phyloP scores from a whole-genome alignment of 2,797 vertebrate species.

The Myripristis jacobus region DNA sequence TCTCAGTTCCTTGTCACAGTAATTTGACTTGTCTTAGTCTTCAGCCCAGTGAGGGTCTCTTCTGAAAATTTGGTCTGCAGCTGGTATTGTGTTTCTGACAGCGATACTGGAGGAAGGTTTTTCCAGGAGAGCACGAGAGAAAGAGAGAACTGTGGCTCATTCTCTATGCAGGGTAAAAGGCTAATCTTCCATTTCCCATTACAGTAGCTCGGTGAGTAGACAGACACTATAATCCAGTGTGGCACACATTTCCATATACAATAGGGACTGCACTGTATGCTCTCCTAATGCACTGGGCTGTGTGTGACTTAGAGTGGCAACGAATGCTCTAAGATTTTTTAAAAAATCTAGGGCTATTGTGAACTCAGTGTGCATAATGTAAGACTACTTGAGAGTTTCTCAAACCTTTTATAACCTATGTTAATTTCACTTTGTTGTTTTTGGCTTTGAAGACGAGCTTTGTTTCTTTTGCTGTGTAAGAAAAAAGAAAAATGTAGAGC shows the following conservation, averaged over 20 bases:
- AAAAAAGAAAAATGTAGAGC: neutral
- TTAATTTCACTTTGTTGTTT: constrained; percentile 2
- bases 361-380: constrained; percentile 29
- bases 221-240: constrained; percentile 55
- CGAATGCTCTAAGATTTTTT: constrained; percentile 27
- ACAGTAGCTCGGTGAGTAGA: constrained; percentile 39
- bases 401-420: constrained; percentile 20
- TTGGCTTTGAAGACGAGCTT: neutral
- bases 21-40: constrained; percentile 54
- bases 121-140: constrained; percentile 23
- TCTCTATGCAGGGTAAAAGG: constrained; percentile 60
- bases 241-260: constrained; percentile 53
- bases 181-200: constrained; percentile 65
- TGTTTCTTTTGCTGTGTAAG: neutral
- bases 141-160: constrained; percentile 44
- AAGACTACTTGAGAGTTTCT: constrained; percentile 19
- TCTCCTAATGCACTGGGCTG: constrained; percentile 33
- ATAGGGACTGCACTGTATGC: constrained; percentile 16
- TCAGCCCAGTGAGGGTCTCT: constrained; percentile 42
- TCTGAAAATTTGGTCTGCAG: constrained; percentile 41
- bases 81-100: constrained; percentile 33
- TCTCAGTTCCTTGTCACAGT: constrained; percentile 61
- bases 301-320: constrained; percentile 36
- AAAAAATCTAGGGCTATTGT: constrained; percentile 38
- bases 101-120: constrained; percentile 34